Conservation (phyloP, 2,113 vertebrate species). For the Neolamprologus sp. region DNA sequence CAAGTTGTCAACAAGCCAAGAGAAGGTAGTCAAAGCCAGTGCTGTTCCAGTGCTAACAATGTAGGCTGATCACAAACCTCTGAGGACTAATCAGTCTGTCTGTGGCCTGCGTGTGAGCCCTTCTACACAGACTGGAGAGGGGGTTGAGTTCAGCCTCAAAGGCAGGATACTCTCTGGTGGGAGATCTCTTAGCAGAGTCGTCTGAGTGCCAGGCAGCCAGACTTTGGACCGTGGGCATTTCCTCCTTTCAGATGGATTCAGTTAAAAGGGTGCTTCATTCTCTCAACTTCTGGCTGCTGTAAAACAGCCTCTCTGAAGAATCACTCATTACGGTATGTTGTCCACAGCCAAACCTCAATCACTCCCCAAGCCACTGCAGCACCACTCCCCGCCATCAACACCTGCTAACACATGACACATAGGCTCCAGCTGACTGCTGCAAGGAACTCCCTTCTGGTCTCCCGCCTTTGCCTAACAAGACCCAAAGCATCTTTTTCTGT, state of each 20-base stretch:
- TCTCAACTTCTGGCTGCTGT: slow-evolving; percentile 4
- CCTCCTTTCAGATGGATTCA: slow-evolving; percentile 17
- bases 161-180: background rate
- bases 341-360: slow-evolving; percentile 15
- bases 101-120: slow-evolving; percentile 21
- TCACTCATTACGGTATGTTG: slow-evolving; percentile 39
- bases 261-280: slow-evolving; percentile 12
- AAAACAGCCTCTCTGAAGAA: slow-evolving; percentile 16
- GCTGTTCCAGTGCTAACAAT: slow-evolving; percentile 45
- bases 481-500: slow-evolving; percentile 4
- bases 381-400: slow-evolving; percentile 50
- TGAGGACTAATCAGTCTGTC: slow-evolving; percentile 58
- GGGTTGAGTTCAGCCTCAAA: background rate
- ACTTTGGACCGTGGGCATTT: slow-evolving; percentile 28
- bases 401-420: slow-evolving; percentile 48
- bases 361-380: slow-evolving; percentile 2
- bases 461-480: slow-evolving; percentile 17
- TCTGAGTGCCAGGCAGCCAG: slow-evolving; percentile 1
- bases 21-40: background rate
- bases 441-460: background rate
- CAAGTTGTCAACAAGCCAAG: background rate
- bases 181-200: background rate
- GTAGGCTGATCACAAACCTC: slow-evolving; percentile 47
- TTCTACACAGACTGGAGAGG: background rate
- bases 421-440: background rate